Evolutionary conservation across 2,888 invertebrate genomes (phyloP).

Genomic region (Cacoxenus indagator): DNA sequence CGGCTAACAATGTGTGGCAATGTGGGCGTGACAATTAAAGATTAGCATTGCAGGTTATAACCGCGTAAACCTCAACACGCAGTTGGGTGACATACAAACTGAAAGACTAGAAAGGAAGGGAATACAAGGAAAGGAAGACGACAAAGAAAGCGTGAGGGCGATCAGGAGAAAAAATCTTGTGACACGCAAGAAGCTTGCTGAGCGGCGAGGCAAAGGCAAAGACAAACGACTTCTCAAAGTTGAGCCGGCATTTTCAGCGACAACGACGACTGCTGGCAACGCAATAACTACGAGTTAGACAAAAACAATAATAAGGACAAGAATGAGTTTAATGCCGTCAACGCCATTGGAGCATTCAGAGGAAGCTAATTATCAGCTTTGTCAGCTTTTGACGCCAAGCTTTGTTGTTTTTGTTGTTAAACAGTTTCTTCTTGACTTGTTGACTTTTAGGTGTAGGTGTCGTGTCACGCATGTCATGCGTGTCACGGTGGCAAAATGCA

Average conservation of each 20-base stretch:
- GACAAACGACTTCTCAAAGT: slow-evolving; percentile 19
- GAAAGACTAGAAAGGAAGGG: background rate
- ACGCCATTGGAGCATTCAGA: slow-evolving; percentile 46
- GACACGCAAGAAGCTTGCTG: background rate
- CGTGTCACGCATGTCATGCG: no score
- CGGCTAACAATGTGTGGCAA: background rate
- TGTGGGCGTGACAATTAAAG: no score
- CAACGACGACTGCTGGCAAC: background rate
- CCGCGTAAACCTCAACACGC: slow-evolving; percentile 13
- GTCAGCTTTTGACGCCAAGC: slow-evolving; percentile 61
- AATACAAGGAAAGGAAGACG: background rate
- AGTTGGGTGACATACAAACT: background rate
- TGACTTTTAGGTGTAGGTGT: background rate
- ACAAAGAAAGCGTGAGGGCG: background rate
- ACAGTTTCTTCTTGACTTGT: slow-evolving; percentile 59
- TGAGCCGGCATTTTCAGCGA: background rate
- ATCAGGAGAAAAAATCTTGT: background rate
- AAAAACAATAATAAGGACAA: background rate
- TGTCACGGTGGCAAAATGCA: slow-evolving; percentile 26
- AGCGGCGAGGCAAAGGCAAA: background rate
- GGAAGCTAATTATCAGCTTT: slow-evolving; percentile 65
- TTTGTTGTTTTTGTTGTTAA: slow-evolving; percentile 45
- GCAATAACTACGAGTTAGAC: background rate
- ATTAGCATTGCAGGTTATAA: slow-evolving; percentile 16
- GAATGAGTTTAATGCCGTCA: background rate